Evolutionary conservation across 2,797 vertebrate species (phyloP), one percentile per base, ranked within the genome.

Genomic region (Lithobates pipiens): DNA sequence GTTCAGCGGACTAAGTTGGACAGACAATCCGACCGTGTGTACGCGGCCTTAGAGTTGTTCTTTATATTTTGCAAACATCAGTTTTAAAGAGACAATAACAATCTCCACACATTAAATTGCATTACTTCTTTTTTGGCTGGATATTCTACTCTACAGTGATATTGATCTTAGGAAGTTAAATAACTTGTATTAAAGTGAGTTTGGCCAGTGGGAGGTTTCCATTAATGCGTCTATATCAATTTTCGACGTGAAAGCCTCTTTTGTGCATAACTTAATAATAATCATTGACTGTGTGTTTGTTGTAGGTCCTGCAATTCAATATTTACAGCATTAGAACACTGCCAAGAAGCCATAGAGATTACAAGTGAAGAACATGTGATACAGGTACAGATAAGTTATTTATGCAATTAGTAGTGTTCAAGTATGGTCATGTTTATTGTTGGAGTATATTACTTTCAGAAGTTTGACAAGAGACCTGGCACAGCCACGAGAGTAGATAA

Each of bases 261-360:
- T 18, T 72, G 63, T 25, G 21, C 16, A 36, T 67, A 54, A 10
- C 23, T 39, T 39, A 42, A 23, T 29, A 42, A 18, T 84, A 25
- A 71, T 36, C 13, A 70, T 44, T 65, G 13, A 39, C 34, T 76
- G 36, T 91, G 89, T 91, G 57, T 65, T 90, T 34, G 89, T 92
- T 90, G 5, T 93, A 99, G 97, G 94, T 97, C 97, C 85, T 98
- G 97, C 91, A 97, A 97, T 90, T 96, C 98, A 0, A 91, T 96
- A 89, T 98, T 99, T 91, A 96, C 96, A 0, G 98, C 97, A 6
- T 90, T 99, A 93, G 98, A 99, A 86, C 95, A 96, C 79, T 98
- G 97, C 90, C 96, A 98, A 10, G 98, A 99, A 92, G 97, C 97
- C 32, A 94, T 99, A 92, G 98, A 99, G 94, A 99, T 99, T 94